A percentile compares a stretch with the other conserved stretches of the same genome.
Conservation (phyloP, 2,113 vertebrate species). For the Sceloporus undulatus region DNA sequence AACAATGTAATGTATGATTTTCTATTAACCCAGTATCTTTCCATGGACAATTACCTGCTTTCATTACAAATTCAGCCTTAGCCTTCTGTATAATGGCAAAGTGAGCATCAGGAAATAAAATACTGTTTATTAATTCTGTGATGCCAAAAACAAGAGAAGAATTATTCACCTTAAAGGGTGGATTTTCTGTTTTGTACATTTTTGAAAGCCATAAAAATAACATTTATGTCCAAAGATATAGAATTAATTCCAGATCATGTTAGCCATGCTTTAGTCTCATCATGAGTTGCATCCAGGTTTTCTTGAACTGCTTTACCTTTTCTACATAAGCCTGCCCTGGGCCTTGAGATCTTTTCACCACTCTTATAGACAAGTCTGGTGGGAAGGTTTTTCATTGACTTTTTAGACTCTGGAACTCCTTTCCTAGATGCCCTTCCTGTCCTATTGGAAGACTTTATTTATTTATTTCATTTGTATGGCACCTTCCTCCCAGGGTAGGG, state of each 20-base stretch:
- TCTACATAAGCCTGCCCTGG: too few species aligned
- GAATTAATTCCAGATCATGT: neutral
- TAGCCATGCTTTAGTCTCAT: neutral
- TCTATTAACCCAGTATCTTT: constrained; percentile 33
- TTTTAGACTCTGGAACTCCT: too few species aligned
- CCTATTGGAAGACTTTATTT: too few species aligned
- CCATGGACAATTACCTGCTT: neutral
- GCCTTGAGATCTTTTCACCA: too few species aligned
- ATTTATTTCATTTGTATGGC: too few species aligned
- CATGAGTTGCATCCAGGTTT: neutral
- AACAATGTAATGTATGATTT: constrained; percentile 27
- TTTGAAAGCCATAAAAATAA: constrained; percentile 34
- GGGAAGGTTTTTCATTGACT: too few species aligned
- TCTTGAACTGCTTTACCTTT: neutral
- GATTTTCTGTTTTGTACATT: constrained; percentile 25
- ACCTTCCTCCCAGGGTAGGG: too few species aligned
- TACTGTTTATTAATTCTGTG: neutral
- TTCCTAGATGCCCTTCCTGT: too few species aligned
- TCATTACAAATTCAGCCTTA: neutral
- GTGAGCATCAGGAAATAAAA: constrained; percentile 24
- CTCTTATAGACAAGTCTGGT: too few species aligned
- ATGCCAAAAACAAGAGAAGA: neutral
- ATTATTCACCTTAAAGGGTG: neutral
- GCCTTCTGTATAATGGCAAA: constrained; percentile 24
- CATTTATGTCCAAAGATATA: constrained; percentile 29